Evolutionary conservation across 2,797 vertebrate genomes (phyloP).

Genomic region (Malacoctenus gilli): DNA sequence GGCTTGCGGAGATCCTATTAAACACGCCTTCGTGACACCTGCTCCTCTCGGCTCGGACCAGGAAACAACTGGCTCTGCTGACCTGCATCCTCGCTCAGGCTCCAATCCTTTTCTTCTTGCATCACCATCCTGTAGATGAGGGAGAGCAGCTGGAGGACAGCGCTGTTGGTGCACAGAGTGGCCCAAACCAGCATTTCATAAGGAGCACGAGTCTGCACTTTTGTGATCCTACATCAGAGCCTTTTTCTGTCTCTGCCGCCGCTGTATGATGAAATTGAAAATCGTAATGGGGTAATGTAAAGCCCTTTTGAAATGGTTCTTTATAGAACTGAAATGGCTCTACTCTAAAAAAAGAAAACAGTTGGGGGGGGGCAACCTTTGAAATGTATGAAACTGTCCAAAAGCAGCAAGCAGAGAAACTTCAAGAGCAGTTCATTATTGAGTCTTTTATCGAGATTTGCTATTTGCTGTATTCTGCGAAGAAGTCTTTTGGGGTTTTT

Average conservation of each 20-base stretch:
- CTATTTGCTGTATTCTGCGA: not conserved
- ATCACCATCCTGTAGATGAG: conserved; percentile 9
- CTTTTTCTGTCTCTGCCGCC: conserved; percentile 29
- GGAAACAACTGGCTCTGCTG: conserved; percentile 52
- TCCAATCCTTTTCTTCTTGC: conserved; percentile 2
- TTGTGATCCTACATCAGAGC: conserved; percentile 59
- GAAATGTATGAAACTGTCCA: conserved; percentile 10
- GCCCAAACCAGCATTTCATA: conserved; percentile 29
- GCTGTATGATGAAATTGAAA: conserved; percentile 58
- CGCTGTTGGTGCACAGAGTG: not conserved
- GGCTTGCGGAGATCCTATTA: conserved; percentile 80
- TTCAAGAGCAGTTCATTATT: not conserved
- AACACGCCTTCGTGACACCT: conserved; percentile 74
- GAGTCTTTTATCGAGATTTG: conserved; percentile 1
- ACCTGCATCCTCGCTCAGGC: conserved; percentile 46
- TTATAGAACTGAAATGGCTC: conserved; percentile 31
- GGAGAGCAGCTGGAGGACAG: conserved; percentile 13
- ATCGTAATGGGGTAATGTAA: conserved; percentile 49
- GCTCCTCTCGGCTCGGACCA: conserved; percentile 62
- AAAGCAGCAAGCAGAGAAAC: conserved; percentile 2
- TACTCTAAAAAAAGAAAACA: not conserved
- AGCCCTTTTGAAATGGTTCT: conserved; percentile 59
- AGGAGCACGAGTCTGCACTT: conserved; percentile 30
- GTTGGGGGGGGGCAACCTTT: conserved; percentile 6
- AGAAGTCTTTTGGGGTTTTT: conserved; percentile 1